Conservation (phyloP, 2,113 vertebrate genomes). For the Herpetotheres cachinnans region DNA sequence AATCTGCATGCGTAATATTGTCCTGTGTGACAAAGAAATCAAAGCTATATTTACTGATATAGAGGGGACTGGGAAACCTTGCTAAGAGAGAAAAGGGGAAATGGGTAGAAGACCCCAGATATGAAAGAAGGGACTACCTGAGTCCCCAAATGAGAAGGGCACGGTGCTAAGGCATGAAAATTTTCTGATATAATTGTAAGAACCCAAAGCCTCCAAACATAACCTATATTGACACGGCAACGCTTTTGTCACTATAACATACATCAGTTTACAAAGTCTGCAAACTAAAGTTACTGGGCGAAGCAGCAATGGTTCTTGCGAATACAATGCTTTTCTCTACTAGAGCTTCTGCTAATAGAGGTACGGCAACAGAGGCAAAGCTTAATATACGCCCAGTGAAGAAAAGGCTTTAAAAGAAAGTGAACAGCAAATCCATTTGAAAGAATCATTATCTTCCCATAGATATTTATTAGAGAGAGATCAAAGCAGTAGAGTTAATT, state of each 20-base stretch:
- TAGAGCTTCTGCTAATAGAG: not conserved
- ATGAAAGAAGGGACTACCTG: not conserved
- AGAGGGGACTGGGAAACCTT: not conserved
- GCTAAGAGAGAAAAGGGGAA: not conserved
- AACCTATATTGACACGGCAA: not conserved
- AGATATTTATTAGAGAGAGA: not conserved
- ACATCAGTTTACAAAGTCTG: not conserved
- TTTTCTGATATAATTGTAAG: not conserved
- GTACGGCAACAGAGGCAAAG: not conserved
- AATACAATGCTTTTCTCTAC: not conserved
- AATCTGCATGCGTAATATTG: not conserved
- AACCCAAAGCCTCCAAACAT: not conserved
- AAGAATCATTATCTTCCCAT: not conserved
- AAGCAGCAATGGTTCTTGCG: not conserved
- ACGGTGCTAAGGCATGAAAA: not conserved
- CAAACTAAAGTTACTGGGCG: not conserved
- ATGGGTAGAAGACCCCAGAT: not conserved
- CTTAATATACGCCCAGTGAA: not conserved
- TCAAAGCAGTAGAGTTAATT: not conserved
- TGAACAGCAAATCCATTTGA: not conserved
- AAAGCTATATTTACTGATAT: not conserved
- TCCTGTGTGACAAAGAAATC: not conserved
- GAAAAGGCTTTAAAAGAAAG: not conserved
- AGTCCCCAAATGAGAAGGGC: not conserved
- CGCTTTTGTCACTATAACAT: rapidly evolving